A percentile compares a stretch with the other conserved stretches of the same genome.
Conservation (phyloP, 2,113 vertebrate species). For the Genyomyrus donnyi region DNA sequence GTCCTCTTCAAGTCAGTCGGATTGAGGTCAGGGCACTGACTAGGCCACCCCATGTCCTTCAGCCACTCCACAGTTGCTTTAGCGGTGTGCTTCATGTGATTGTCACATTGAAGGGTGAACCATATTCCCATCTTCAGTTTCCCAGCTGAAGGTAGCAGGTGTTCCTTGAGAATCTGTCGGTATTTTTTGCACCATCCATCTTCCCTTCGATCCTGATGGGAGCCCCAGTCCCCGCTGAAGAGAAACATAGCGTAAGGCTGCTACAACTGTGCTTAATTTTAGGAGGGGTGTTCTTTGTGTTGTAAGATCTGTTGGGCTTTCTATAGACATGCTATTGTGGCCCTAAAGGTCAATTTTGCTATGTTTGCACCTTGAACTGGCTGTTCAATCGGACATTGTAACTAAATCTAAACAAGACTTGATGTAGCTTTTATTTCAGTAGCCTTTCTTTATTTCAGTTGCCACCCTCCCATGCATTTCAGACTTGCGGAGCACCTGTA, state of each 20-base stretch:
- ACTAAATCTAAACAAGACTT: background rate
- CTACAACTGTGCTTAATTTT: background rate
- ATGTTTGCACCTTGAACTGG: background rate
- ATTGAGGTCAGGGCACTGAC: background rate
- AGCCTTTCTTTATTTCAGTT: background rate
- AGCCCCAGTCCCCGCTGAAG: background rate
- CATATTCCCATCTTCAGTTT: background rate
- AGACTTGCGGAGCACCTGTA: background rate
- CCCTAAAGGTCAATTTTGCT: background rate
- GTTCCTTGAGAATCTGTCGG: background rate
- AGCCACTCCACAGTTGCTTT: background rate
- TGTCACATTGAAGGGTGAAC: background rate
- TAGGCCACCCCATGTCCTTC: background rate
- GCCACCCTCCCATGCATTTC: background rate
- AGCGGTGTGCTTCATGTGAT: background rate
- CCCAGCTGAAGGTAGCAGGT: background rate
- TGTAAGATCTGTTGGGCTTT: background rate
- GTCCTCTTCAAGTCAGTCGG: background rate
- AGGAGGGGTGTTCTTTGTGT: background rate
- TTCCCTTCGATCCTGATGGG: background rate
- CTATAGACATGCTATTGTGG: background rate
- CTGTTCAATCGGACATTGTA: background rate
- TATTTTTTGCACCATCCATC: background rate
- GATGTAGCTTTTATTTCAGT: background rate
- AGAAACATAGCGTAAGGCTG: background rate